These are phyloP conservation scores for Percopsis omiscomaycus DNA, from an alignment of 2,797 vertebrate species.

Conservation along the genomic window DNA sequence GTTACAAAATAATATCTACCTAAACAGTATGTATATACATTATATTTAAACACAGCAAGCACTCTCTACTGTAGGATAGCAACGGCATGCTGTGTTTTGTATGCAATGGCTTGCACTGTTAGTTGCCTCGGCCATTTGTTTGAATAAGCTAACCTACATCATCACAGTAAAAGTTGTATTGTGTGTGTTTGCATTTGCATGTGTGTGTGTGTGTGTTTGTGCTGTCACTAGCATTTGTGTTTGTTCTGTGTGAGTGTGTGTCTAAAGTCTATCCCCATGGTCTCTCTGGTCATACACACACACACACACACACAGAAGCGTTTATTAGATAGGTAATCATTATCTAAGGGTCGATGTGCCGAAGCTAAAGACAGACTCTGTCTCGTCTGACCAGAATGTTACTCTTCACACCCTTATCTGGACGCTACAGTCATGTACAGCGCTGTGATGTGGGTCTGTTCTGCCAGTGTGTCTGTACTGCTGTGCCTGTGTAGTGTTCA, in stretches of 20 bases:
- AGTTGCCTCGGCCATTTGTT: background rate
- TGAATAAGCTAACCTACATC: background rate
- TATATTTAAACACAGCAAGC: too few relatives aligned
- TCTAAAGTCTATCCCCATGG: background rate
- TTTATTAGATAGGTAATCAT: background rate
- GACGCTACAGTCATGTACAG: background rate
- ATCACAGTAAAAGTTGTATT: slow-evolving; percentile 18
- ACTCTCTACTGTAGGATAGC: too few relatives aligned
- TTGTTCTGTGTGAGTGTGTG: slow-evolving; percentile 19
- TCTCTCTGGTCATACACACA: background rate
- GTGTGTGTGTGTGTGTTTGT: background rate
- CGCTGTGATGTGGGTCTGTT: background rate
- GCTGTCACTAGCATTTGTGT: slow-evolving; percentile 13
- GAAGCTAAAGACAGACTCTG: slow-evolving; percentile 35
- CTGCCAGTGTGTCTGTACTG: background rate
- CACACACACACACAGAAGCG: slow-evolving; percentile 5
- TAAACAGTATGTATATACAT: too few relatives aligned
- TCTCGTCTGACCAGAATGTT: too few relatives aligned
- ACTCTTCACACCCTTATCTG: background rate
- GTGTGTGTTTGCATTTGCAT: slow-evolving; percentile 6
- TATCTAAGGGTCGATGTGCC: slow-evolving; percentile 25
- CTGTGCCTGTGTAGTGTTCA: background rate
- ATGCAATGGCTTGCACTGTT: too few relatives aligned
- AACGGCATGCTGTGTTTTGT: too few relatives aligned
- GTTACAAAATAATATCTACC: too few relatives aligned